Percentiles rank a stretch among this genome's conserved stretches.
Conservation (phyloP, 2,888 invertebrate species). For the Nowickia ferox region DNA sequence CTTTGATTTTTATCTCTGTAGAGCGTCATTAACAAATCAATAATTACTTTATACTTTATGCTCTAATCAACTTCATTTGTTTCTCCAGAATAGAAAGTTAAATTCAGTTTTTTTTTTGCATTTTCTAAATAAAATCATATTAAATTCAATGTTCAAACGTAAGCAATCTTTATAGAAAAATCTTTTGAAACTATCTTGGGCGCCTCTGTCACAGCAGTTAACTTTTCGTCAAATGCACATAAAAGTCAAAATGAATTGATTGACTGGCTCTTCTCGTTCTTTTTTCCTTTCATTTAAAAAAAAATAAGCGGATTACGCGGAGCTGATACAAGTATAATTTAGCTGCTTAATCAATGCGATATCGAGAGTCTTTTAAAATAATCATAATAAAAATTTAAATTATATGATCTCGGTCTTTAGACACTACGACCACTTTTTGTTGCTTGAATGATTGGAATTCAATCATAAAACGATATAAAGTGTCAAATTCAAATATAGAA, state of each 20-base stretch:
- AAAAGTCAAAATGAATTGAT: slow-evolving; percentile 59
- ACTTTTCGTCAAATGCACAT: slow-evolving; percentile 65
- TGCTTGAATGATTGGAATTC: slow-evolving; percentile 17
- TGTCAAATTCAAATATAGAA: slow-evolving; percentile 68
- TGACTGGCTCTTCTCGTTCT: slow-evolving; percentile 45
- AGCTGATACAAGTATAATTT: slow-evolving; percentile 57
- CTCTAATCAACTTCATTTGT: slow-evolving; percentile 37
- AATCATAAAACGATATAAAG: slow-evolving; percentile 64
- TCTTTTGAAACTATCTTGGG: slow-evolving; percentile 62
- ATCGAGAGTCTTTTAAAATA: slow-evolving; percentile 31
- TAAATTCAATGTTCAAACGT: slow-evolving; percentile 13
- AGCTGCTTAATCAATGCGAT: slow-evolving; percentile 60
- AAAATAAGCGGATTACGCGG: slow-evolving; percentile 1
- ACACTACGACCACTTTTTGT: neutral
- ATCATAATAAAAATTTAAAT: slow-evolving; percentile 36
- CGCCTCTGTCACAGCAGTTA: slow-evolving; percentile 70
- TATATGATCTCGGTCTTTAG: slow-evolving; percentile 12
- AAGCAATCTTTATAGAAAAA: slow-evolving; percentile 41
- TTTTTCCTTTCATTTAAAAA: neutral
- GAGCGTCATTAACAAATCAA: slow-evolving; percentile 46
- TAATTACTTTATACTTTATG: slow-evolving; percentile 38
- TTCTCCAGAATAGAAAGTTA: slow-evolving; percentile 21
- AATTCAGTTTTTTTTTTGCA: slow-evolving; percentile 37
- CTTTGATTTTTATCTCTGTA: slow-evolving; percentile 12
- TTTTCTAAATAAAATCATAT: slow-evolving; percentile 23